phyloP scores from a whole-genome alignment of 2,113 vertebrate genomes.

The Leptosomus discolor region DNA sequence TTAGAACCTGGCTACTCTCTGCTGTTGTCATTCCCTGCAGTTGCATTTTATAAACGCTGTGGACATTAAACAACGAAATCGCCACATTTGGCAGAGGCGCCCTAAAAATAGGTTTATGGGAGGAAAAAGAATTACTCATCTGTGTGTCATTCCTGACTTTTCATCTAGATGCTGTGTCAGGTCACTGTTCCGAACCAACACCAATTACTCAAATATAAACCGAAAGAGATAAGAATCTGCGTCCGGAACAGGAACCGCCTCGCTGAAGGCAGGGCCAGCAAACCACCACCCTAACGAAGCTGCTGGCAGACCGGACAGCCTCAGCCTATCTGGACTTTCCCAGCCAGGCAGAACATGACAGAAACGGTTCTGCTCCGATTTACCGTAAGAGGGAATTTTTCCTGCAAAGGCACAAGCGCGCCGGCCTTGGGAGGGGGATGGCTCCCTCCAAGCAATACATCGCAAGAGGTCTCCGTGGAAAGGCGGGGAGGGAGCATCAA shows the following conservation, averaged over 20 bases:
- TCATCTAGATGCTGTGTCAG: neutral
- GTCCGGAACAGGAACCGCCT: neutral
- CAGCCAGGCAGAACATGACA: neutral
- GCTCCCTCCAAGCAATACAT: neutral
- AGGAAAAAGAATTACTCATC: neutral
- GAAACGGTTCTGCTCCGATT: rapidly evolving
- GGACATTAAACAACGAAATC: neutral
- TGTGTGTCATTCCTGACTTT: neutral
- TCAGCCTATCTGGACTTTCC: neutral
- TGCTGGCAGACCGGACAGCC: neutral
- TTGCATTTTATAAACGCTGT: neutral
- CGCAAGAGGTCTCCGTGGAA: neutral
- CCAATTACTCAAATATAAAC: neutral
- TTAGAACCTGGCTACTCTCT: neutral
- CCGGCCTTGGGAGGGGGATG: neutral
- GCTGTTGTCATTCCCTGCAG: neutral
- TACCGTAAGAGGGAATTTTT: rapidly evolving
- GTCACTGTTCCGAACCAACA: neutral
- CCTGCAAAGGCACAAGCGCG: rapidly evolving
- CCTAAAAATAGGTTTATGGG: neutral
- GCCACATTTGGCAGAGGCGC: rapidly evolving
- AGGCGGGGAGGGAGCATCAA: neutral
- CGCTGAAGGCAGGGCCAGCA: neutral
- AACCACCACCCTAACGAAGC: neutral
- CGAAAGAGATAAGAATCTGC: neutral